Evolutionary conservation across 2,113 vertebrate genomes (phyloP), one percentile per base, ranked within the genome.

Genomic region (Blennius ocellaris): DNA sequence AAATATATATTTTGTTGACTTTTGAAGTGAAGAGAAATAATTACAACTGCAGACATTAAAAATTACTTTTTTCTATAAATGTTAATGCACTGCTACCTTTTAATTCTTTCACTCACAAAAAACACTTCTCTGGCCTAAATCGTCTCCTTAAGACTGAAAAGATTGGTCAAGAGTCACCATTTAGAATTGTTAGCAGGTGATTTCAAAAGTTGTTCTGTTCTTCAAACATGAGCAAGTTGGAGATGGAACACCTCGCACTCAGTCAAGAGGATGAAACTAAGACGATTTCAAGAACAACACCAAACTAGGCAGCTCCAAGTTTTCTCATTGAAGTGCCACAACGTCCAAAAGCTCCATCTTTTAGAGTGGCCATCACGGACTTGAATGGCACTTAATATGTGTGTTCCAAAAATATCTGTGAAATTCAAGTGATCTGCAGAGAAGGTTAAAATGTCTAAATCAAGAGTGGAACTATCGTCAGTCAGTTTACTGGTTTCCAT

Each of bases 291-390:
- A 45, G 8, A 58, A 15, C 44, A 21, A 38, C 44, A 48, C 44
- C 54, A 69, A 49, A 69, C 2, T 15, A 69, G 48, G 30, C 54
- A 36, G 49, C 53, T 21, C n/a, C 21, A 30, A 30, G 21, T 57
- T 17, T 58, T 54, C 54, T 57, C 44, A 1, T n/a, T n/a, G 37
- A 49, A 36, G 16, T 6, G 11, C 48, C 8, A 40, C 38, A 30
- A 57, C 30, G 48, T 17, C 37, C 21, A 37, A 41, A 44, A 55
- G 50, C 38, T 66, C 49, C 43, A 44, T 49, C 50, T 66, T 66
- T 66, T 49, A 30, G 63, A 53, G 30, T 1, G 12, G 6, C 0
- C 39, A 12, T 11, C 53, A 5, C 50, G 7, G 49, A 45, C 40
- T 15, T 8, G 14, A 53, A 38, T 30, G 45, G 37, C 51, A 54